phyloP scores from a whole-genome alignment of 1,140 invertebrate genomes.

The Adoxophyes honmai region DNA sequence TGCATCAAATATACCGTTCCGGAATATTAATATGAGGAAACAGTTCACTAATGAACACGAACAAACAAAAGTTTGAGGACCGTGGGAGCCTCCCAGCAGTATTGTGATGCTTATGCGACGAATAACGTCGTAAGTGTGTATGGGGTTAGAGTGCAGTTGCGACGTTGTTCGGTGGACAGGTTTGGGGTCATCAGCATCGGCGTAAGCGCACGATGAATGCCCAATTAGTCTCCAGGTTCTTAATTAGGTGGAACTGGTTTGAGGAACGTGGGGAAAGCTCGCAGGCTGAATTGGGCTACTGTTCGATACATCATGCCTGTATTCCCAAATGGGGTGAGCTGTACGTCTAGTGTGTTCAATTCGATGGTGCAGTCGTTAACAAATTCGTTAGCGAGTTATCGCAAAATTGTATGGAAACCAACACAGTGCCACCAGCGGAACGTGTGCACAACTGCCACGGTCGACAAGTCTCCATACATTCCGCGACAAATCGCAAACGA shows the following conservation, averaged over 20 bases:
- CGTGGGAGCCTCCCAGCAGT: constrained; percentile 44
- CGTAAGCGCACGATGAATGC: constrained; percentile 26
- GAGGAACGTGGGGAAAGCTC: constrained; percentile 14
- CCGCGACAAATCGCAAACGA: too few species aligned
- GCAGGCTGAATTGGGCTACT: background rate
- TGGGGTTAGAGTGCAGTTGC: background rate
- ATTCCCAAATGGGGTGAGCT: too few species aligned
- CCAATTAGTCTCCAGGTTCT: constrained; percentile 55
- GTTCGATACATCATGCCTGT: too few species aligned
- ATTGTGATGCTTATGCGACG: constrained; percentile 31
- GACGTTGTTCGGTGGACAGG: constrained; percentile 16
- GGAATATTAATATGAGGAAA: constrained; percentile 62
- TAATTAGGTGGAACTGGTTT: constrained; percentile 34
- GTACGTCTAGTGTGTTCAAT: too few species aligned
- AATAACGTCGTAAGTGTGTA: background rate
- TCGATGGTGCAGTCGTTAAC: too few species aligned
- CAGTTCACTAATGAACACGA: constrained; percentile 52
- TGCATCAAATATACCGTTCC: constrained; percentile 55
- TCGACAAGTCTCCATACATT: too few species aligned
- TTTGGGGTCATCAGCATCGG: constrained; percentile 35
- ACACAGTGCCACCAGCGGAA: too few species aligned
- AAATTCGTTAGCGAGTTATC: too few species aligned
- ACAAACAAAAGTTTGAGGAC: constrained; percentile 36
- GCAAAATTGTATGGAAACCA: too few species aligned
- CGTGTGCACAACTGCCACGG: too few species aligned